Evolutionary conservation across 1,140 invertebrate genomes (phyloP), one percentile per base, ranked within the genome.

Genomic region (Drosophila miranda): DNA sequence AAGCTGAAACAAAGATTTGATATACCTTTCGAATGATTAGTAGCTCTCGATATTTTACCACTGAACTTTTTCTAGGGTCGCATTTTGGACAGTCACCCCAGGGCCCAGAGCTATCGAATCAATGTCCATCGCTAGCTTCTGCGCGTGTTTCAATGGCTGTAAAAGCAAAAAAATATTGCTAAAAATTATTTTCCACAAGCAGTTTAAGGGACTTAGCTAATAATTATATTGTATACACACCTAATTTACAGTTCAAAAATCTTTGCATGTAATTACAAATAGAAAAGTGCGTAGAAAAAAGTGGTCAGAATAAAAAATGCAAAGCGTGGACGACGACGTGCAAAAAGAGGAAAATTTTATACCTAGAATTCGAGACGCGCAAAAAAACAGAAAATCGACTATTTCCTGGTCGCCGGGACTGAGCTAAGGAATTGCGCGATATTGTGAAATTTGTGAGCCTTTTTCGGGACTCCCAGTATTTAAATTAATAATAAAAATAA

Each of bases 61-160:
- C 45, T 77, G 68, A 68, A 69, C 23, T 26, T 26, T 26, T 26
- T 26, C 23, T 26, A 26, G 38, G 30, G 78, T 77, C 82, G 78
- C 52, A 67, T 74, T 74, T 73, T 77, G 52, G 68, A 62, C 68
- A 81, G 78, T 81, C 78, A 73, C 34, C 73, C 23, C 23, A 26
- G 23, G 23, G 23, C 73, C 23, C 23, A 26, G 23, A 4, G 23
- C 23, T 26, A 26, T 26, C 23, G 6, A 26, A 62, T 51, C 46
- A 77, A 41, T 60, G 21, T 34, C 13, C 78, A 78, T 82, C 78
- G 21, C 78, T 82, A 82, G 63, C 58, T 82, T 70, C 77, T 80
- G 77, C 78, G 78, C 78, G 78, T 82, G 78, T 82, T 69, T 82
- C 78, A 72, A 73, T 74, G 78, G 62, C 61, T 81, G 63, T 60